Evolutionary conservation across 2,888 invertebrate species (phyloP).

Genomic region (Cephus nigrinus): DNA sequence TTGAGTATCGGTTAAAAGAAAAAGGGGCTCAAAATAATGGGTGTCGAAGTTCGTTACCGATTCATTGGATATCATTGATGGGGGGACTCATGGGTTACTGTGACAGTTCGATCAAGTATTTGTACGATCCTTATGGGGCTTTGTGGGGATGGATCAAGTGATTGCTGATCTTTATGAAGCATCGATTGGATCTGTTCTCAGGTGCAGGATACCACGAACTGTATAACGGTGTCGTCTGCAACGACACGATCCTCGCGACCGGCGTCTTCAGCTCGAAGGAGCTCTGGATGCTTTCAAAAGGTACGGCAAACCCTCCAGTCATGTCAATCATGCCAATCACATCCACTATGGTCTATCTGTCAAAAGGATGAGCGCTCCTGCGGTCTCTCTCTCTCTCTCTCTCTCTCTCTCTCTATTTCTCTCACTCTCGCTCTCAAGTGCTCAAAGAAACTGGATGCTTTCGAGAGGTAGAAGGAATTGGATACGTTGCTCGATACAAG

Average conservation of each 20-base stretch:
- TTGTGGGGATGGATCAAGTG: no score
- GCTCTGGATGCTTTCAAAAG: conserved; percentile 98
- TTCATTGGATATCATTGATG: no score
- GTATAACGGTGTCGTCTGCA: conserved; percentile 98
- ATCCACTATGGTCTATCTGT: conserved; percentile 11
- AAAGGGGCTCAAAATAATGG: not conserved
- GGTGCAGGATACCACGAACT: conserved; percentile 82
- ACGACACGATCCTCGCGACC: conserved; percentile 99
- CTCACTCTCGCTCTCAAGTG: conserved; percentile 13
- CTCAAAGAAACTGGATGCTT: conserved; percentile 12
- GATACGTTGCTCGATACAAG: no score
- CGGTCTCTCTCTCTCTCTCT: conserved; percentile 15
- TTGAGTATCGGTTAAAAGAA: no score
- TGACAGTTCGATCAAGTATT: no score
- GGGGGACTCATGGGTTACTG: no score
- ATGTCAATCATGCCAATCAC: not conserved
- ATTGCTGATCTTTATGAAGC: no score
- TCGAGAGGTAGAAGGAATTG: no score
- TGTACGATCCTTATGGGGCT: no score
- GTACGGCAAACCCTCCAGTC: conserved; percentile 69
- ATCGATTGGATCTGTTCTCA: conserved; percentile 61
- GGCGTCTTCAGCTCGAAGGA: conserved; percentile 99
- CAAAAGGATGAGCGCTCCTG: not conserved
- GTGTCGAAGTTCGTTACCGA: not conserved
- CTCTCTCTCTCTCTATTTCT: conserved; percentile 14